phyloP scores from a whole-genome alignment of 2,797 vertebrate species.

The Alca torda region DNA sequence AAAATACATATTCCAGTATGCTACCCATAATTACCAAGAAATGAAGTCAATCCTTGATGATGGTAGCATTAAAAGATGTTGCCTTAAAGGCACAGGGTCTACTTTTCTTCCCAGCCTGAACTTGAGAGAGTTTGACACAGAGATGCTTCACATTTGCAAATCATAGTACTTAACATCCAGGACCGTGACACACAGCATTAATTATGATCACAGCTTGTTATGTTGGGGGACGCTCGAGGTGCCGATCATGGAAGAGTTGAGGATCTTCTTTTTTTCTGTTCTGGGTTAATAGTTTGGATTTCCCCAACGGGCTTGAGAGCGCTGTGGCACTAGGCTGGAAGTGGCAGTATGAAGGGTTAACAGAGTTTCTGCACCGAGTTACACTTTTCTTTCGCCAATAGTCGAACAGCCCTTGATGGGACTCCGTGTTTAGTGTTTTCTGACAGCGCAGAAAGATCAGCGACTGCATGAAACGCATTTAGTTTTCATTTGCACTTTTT shows the following conservation, averaged over 20 bases:
- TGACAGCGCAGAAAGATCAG: neutral
- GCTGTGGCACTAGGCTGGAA: neutral
- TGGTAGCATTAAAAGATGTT: neutral
- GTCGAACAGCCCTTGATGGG: neutral
- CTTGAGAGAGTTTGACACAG: constrained; percentile 61
- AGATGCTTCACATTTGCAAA: constrained; percentile 36
- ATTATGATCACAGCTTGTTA: neutral
- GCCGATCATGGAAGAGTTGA: neutral
- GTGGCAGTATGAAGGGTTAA: constrained; percentile 17
- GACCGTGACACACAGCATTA: neutral
- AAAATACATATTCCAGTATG: neutral
- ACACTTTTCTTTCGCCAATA: neutral
- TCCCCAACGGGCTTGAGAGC: fast-evolving
- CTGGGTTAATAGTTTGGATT: neutral
- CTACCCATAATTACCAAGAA: neutral
- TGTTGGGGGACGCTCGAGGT: neutral
- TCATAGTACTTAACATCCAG: neutral
- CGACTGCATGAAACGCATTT: neutral
- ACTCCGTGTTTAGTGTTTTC: neutral
- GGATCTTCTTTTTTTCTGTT: neutral
- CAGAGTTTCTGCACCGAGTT: neutral
- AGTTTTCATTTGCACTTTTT: constrained; percentile 40
- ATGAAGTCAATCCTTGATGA: constrained; percentile 22
- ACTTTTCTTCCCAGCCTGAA: constrained; percentile 63
- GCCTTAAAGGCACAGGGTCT: constrained; percentile 40